Evolutionary conservation across 1,140 invertebrate genomes (phyloP).

Genomic region (Dreissena rostriformis): DNA sequence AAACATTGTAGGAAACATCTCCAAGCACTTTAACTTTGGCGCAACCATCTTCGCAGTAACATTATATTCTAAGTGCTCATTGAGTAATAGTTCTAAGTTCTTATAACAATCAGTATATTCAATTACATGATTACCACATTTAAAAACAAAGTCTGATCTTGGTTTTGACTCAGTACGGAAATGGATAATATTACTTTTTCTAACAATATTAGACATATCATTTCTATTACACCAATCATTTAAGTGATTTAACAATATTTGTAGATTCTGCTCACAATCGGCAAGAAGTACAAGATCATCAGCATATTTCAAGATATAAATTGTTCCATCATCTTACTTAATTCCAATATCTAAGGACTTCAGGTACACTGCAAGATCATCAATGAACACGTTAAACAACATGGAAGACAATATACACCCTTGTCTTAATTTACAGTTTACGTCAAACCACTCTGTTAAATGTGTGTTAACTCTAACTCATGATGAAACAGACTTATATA

Average conservation of each 20-base stretch:
- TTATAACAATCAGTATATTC: background rate
- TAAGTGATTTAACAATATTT: constrained; percentile 4
- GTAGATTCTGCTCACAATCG: background rate
- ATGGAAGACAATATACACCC: constrained; percentile 43
- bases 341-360: too few species aligned
- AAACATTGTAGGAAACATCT: background rate
- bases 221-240: constrained; percentile 12
- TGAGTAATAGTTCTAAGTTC: constrained; percentile 2
- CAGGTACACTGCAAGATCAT: constrained; percentile 27
- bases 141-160: constrained; percentile 21
- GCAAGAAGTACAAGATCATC: background rate
- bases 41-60: constrained; percentile 4
- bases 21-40: background rate
- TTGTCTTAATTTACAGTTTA: constrained; percentile 29
- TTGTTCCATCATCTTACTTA: too few species aligned
- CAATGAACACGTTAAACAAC: constrained; percentile 55
- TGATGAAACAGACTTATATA: constrained; percentile 39
- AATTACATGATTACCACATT: constrained; percentile 12
- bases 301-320: background rate
- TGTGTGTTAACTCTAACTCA: constrained; percentile 40
- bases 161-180: constrained; percentile 1
- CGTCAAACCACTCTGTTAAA: constrained; percentile 48
- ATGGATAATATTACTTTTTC: constrained; percentile 15
- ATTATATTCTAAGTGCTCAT: constrained; percentile 1
- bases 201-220: background rate